A percentile compares a stretch with the other conserved stretches of the same genome.
phyloP scores from a whole-genome alignment of 2,888 invertebrate species.

The Stenichneumon culpator region DNA sequence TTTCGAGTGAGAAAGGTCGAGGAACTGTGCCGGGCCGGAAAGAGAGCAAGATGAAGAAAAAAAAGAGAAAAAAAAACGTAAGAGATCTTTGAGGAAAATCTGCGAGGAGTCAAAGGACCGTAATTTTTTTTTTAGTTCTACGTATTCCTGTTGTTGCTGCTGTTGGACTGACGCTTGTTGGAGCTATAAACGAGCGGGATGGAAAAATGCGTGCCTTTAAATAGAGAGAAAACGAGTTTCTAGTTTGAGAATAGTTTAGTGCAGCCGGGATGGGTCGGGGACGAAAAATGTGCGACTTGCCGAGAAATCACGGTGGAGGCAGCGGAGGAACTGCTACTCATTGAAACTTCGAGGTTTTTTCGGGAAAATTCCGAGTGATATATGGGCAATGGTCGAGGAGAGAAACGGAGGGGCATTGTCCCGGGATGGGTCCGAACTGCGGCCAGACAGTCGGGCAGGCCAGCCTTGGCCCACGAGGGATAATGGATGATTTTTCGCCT shows the following conservation, averaged over 20 bases:
- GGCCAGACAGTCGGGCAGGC: constrained; percentile 51
- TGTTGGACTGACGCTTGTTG: background rate
- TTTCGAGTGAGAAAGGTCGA: constrained; percentile 28
- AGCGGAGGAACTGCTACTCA: constrained; percentile 40
- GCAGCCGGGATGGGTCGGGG: constrained; percentile 59
- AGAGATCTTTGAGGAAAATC: constrained; percentile 50
- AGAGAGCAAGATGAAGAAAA: constrained; percentile 29
- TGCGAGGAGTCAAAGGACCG: constrained; percentile 58
- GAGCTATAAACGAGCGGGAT: constrained; percentile 52
- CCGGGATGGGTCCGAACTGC: constrained; percentile 30
- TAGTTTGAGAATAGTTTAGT: constrained; percentile 74
- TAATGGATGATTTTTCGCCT: constrained; percentile 85
- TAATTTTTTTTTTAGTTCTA: constrained; percentile 61
- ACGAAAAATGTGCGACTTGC: constrained; percentile 45
- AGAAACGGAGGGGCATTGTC: constrained; percentile 54
- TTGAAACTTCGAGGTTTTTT: constrained; percentile 75
- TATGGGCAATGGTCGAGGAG: constrained; percentile 79
- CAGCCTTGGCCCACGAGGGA: constrained; percentile 73
- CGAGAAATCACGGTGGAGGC: constrained; percentile 47
- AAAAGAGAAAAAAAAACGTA: constrained; percentile 3
- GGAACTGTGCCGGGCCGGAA: background rate
- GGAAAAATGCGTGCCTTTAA: constrained; percentile 31
- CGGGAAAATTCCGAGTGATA: constrained; percentile 83
- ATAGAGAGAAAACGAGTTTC: constrained; percentile 72
- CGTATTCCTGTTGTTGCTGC: constrained; percentile 12